Conservation (phyloP, 2,113 vertebrate species). For the Notothenia rossii region DNA sequence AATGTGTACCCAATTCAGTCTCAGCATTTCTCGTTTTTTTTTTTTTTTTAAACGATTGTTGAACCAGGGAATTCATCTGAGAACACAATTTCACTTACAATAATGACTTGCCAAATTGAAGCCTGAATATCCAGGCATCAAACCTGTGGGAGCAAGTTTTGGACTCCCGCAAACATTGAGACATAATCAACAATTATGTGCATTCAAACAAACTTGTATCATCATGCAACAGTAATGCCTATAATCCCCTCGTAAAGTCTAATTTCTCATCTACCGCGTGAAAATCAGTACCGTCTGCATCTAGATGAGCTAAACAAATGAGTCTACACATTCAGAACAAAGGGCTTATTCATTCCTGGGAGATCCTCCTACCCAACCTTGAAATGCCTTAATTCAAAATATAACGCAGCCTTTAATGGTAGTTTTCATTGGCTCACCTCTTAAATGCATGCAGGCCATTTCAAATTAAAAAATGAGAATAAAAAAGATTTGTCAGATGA, state of each 20-base stretch:
- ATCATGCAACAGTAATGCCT: slow-evolving; percentile 55
- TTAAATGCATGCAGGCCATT: slow-evolving; percentile 43
- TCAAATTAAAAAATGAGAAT: background rate
- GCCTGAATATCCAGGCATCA: background rate
- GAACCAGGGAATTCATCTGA: slow-evolving; percentile 41
- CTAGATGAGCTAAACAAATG: slow-evolving; percentile 65
- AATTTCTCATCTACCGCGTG: slow-evolving; percentile 64
- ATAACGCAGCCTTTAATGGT: slow-evolving; percentile 64
- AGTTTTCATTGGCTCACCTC: slow-evolving; percentile 45
- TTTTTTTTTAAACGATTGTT: slow-evolving; percentile 51
- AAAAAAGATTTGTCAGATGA: slow-evolving; percentile 48
- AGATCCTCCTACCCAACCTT: slow-evolving; percentile 58
- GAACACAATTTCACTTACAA: slow-evolving; percentile 32
- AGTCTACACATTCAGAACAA: slow-evolving; percentile 69
- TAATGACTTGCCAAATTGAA: slow-evolving; percentile 23
- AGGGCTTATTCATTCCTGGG: slow-evolving; percentile 61
- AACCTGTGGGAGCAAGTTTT: slow-evolving; percentile 52
- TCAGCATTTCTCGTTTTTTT: background rate
- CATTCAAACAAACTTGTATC: slow-evolving; percentile 60
- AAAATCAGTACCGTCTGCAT: slow-evolving; percentile 61
- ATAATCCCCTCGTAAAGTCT: slow-evolving; percentile 67
- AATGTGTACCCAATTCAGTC: slow-evolving; percentile 21
- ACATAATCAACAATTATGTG: slow-evolving; percentile 69
- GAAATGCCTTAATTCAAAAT: slow-evolving; percentile 71
- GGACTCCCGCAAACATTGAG: slow-evolving; percentile 22